Base-by-base conservation (phyloP, 2,888 invertebrate species). In the Glomeris marginata region DNA sequence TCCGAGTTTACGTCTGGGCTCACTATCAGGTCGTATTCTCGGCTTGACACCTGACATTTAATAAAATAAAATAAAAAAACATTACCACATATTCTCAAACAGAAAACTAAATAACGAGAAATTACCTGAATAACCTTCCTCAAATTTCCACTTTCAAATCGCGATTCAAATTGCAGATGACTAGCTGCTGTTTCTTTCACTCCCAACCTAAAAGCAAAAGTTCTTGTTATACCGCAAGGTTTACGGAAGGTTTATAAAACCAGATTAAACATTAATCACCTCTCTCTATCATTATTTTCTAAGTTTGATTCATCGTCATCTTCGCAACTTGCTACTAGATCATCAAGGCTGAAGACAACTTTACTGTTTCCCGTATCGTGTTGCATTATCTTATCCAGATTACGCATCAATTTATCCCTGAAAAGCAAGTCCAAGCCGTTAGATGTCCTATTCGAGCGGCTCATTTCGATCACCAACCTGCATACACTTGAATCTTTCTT, bases 121-220 rank as follows among this genome's bases (percentile, higher is more conserved):
- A 55, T n/a, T 63, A 80, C 84, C 77, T 83, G 83, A 63, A 84
- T 78, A 18, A 74, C 86, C 73, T 81, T 81, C 51, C 86, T 72
- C 28, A 88, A 71, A 69, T 88, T 88, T 20, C 87, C 88, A 58
- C 81, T 80, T 65, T 88, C 88, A 69, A 88, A 88, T 61, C 85
- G 75, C 4, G 86, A 82, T 64, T 87, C 86, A 64, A 88, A 88
- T 47, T 72, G 69, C 41, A 86, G 69, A 58, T 69, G 65, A 55
- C 69, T 69, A 1, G 68, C 57, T 60, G 64, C 63, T 34, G 60
- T 66, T 67, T 56, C 68, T 57, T 65, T 70, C 66, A 38, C 64
- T 55, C 60, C 74, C 60, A 66, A 51, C 37, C 73, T 49, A 8
- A 28, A 5, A 3, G 8, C 28, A 28, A 28, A 28, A n/a, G n/a